Base-by-base conservation (phyloP, 2,113 vertebrate species). In the Empidonax traillii region DNA sequence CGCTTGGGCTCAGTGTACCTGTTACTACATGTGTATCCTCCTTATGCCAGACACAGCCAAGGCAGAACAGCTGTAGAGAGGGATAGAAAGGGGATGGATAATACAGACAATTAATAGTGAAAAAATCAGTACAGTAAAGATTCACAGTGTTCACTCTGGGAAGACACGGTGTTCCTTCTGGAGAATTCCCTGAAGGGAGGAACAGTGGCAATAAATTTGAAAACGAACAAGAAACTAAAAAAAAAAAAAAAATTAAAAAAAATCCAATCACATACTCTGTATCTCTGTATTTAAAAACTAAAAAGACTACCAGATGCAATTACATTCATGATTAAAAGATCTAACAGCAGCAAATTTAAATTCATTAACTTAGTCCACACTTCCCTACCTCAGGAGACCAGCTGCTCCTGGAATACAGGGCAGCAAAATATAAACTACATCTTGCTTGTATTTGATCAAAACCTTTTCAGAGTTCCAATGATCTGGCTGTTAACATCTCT, bases 401-500 rank as follows among this genome's bases (percentile, higher is more conserved):
- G 93, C 90, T 96, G 80, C 91, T 97, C 61, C 90, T 89, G 71
- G 52, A 96, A 96, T 73, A 91, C 49, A 71, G 89, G 89, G 87
- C 93, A 94, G 88, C 90, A 94, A 97, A 94, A 96, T 89, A 96
- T 92, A 96, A 97, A 96, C 89, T 95, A 96, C 93, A 91, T 96
- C 92, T 94, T 96, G 82, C 87, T 96, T 58, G 62, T 73, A 82
- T 94, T 96, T 97, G 96, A 97, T 96, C 94, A 94, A 94, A 97
- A 96, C 85, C 95, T 96, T 94, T 93, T 63, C 82, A 4, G 95
- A 96, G 90, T 71, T 95, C 65, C 96, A 95, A 39, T 94, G 92
- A 97, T 95, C 86, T 71, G 93, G 87, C 91, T 96, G 93, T 97
- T 97, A 97, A 96, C 95, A 93, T 96, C 94, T 97, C 96, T 96